These are phyloP conservation scores for Dryadula phaetusa DNA, from an alignment of 2,888 invertebrate species.

Conservation along the genomic window DNA sequence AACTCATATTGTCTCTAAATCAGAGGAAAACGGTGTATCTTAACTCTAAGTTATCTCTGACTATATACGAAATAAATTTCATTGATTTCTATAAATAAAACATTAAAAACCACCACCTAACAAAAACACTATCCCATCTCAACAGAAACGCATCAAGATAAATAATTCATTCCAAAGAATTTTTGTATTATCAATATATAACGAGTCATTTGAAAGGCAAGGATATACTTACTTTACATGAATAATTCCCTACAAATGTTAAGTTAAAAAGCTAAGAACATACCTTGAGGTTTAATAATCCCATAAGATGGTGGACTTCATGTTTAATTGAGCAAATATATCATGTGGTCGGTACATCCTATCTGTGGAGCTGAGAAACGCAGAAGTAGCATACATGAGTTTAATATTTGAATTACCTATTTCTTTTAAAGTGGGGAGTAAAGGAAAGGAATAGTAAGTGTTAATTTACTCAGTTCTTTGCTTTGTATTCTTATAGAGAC, in stretches of 20 bases:
- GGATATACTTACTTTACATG: constrained; percentile 32
- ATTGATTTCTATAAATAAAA: neutral
- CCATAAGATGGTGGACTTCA: constrained; percentile 43
- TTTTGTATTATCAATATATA: constrained; percentile 8
- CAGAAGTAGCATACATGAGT: constrained; percentile 7
- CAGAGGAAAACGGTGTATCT: too few relatives aligned
- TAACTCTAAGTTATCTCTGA: too few relatives aligned
- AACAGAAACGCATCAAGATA: constrained; percentile 3
- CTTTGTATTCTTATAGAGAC: too few relatives aligned
- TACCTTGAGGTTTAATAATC: constrained; percentile 41
- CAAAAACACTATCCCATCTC: neutral
- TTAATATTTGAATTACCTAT: neutral
- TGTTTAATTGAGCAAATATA: constrained; percentile 48
- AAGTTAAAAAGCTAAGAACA: constrained; percentile 37
- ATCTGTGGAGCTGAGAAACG: constrained; percentile 1
- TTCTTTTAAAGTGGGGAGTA: too few relatives aligned
- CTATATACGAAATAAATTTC: too few relatives aligned
- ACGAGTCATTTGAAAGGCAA: constrained; percentile 15
- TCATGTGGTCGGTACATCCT: constrained; percentile 43
- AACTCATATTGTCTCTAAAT: too few relatives aligned
- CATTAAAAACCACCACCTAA: neutral
- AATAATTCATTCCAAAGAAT: constrained; percentile 5
- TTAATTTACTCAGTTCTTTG: too few relatives aligned
- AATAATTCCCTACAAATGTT: constrained; percentile 38
- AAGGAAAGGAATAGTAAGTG: too few relatives aligned